A percentile compares a stretch with the other conserved stretches of the same genome.
These are phyloP conservation scores for Thera obeliscata DNA, from an alignment of 2,888 invertebrate species.

Conservation along the genomic window DNA sequence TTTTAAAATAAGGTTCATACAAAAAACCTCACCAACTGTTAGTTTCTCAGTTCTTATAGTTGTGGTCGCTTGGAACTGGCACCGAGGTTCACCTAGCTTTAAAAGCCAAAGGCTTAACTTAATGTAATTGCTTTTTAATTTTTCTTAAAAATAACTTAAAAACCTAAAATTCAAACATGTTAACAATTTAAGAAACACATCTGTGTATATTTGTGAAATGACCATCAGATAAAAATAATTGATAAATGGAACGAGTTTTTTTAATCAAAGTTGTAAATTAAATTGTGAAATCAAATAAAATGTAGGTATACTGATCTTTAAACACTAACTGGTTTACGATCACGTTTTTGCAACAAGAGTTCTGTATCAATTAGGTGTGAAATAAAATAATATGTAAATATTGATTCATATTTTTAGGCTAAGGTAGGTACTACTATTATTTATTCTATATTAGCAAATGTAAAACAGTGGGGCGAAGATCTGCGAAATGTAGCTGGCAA, in stretches of 20 bases:
- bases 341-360: conserved; percentile 23
- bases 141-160: neutral
- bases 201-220: neutral
- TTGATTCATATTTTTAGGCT: neutral
- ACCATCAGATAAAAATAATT: conserved; percentile 10
- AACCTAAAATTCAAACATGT: neutral
- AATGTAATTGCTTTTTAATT: no score
- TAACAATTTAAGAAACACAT: conserved; percentile 6
- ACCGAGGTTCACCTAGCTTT: no score
- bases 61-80: no score
- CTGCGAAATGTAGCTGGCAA: no score
- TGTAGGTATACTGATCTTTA: conserved; percentile 26
- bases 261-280: conserved; percentile 1
- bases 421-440: neutral
- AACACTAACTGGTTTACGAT: conserved; percentile 37
- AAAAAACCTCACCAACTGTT: no score
- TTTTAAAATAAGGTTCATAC: no score
- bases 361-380: neutral
- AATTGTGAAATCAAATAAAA: conserved; percentile 19
- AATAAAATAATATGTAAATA: conserved; percentile 1
- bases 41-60: no score
- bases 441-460: no score
- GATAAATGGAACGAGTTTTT: conserved; percentile 12
- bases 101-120: no score
- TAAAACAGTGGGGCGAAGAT: no score